Evolutionary conservation across 1,140 invertebrate genomes (phyloP), one percentile per base, ranked within the genome.

Genomic region (Meloidogyne floridensis): DNA sequence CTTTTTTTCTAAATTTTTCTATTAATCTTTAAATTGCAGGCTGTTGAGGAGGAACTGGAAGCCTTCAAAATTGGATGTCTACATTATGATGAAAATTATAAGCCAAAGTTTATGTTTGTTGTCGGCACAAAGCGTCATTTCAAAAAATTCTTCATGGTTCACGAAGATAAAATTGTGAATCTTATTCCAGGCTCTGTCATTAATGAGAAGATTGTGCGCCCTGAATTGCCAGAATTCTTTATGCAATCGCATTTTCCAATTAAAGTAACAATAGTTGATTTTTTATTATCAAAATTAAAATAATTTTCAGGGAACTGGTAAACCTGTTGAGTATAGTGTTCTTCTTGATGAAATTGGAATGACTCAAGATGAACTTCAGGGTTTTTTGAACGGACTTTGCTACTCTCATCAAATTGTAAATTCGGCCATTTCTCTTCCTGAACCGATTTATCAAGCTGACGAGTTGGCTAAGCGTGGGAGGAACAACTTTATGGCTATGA

Each of bases 201-300:
- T 15, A 72, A 75, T 15, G 80, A 86, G 42, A 86, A 86, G 18
- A 56, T 81, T 75, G 72, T 75, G 11, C 84, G 83, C 10, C 65
- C 77, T 42, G 84, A 84, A 56, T 74, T 65, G 13, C 70, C 84
- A 4, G 84, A 84, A 51, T 85, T 86, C 32, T 84, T 84, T 69
- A 85, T 84, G 84, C 84, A 85, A 65, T 85, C 84, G 4, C 83
- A 84, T 70, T 75, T n/a, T 10, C 84, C 83, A 13, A 71, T 84
- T 7, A 83, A 83, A 59, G 82, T 84, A 51, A 42, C 32, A 32
- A 32, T 32, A 32, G 1, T 13, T 53, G 4, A 76, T 80, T n/a
- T 42, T 42, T 9, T 4, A 15, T 13, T 76, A 5, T 47, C 3
- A 5, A 15, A 75, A 43, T 51, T 43, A 4, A 53, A 76, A 47